phyloP scores from a whole-genome alignment of 2,797 vertebrate species.

The Uromys caudimaculatus region DNA sequence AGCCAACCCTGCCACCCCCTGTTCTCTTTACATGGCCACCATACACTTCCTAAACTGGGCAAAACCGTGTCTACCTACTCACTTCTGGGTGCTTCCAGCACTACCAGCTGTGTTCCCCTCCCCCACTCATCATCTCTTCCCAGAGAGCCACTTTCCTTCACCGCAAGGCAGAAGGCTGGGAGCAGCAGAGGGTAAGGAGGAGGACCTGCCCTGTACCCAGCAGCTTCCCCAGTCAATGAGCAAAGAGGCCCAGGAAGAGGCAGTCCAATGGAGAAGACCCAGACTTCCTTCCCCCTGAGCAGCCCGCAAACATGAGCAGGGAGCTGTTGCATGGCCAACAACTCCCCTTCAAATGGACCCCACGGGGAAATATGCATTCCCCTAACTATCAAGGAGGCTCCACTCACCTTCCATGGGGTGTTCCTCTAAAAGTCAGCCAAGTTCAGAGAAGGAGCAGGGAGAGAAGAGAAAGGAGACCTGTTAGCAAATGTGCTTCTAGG shows the following conservation, averaged over 20 bases:
- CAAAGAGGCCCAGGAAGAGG: neutral
- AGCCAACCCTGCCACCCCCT: neutral
- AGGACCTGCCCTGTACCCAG: neutral
- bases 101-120: neutral
- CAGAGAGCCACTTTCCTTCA: neutral
- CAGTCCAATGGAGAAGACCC: neutral
- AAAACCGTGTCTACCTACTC: neutral
- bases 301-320: neutral
- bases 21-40: neutral
- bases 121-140: neutral
- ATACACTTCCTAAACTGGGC: neutral
- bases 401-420: constrained; percentile 86
- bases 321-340: neutral
- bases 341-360: neutral
- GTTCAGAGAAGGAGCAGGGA: constrained; percentile 51
- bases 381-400: neutral
- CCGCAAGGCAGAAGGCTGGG: neutral
- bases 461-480: constrained; percentile 42
- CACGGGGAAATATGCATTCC: neutral
- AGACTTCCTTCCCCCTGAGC: neutral
- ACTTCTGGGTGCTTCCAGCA: neutral
- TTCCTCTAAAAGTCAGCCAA: constrained; percentile 76
- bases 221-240: neutral
- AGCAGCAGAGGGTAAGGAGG: neutral
- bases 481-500: constrained; percentile 7